phyloP scores from a whole-genome alignment of 2,797 vertebrate genomes.

The Anabas testudineus region DNA sequence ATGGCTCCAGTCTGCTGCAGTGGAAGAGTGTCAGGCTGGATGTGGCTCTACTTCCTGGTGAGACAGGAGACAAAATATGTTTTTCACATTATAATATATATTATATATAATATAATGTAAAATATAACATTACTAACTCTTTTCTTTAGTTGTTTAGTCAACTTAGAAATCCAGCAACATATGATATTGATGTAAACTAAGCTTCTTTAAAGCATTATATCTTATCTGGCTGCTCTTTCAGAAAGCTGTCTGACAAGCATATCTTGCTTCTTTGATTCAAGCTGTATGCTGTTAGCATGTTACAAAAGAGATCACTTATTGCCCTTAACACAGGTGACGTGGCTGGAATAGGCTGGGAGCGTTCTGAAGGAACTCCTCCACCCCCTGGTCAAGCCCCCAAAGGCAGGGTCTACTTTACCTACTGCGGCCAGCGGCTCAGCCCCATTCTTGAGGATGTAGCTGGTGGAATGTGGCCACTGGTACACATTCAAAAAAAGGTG shows the following conservation, averaged over 20 bases:
- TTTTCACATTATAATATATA: no score
- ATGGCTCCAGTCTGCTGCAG: constrained; percentile 97
- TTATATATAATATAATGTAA: no score
- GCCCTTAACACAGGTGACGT: constrained; percentile 88
- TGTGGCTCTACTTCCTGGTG: constrained; percentile 96
- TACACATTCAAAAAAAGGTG: constrained; percentile 99
- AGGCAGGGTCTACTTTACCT: constrained; percentile 97
- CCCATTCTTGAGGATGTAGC: constrained; percentile 95
- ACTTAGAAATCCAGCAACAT: constrained; percentile 19
- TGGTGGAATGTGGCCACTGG: constrained; percentile 98
- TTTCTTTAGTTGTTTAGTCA: constrained; percentile 25
- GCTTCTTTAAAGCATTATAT: constrained; percentile 8
- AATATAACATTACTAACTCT: neutral
- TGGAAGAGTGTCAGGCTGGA: constrained; percentile 99
- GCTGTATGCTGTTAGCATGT: neutral
- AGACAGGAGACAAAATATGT: constrained; percentile 60
- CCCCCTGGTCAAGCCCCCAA: constrained; percentile 97
- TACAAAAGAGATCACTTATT: constrained; percentile 24
- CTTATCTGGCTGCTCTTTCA: constrained; percentile 40
- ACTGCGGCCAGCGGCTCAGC: constrained; percentile 93
- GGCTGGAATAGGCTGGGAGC: constrained; percentile 98
- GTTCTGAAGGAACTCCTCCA: constrained; percentile 94
- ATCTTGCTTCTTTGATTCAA: constrained; percentile 24
- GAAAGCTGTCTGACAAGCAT: constrained; percentile 21
- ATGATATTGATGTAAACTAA: constrained; percentile 38